A percentile compares a stretch with the other conserved stretches of the same genome.
These are phyloP conservation scores for Patiria miniata DNA, from an alignment of 35 echinoderm and acorn worm genomes.

Conservation along the genomic window DNA sequence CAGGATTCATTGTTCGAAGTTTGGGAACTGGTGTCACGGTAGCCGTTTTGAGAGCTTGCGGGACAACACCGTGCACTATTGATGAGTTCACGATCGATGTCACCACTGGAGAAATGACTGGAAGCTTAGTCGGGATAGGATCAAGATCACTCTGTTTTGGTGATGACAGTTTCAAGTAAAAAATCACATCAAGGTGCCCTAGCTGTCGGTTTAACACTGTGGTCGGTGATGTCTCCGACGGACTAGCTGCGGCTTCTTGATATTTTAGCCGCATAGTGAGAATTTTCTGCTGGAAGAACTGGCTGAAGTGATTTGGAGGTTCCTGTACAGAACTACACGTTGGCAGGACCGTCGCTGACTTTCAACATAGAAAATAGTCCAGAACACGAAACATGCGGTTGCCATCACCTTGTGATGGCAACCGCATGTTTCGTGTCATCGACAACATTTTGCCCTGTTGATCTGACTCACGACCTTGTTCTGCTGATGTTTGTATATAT, in stretches of 20 bases:
- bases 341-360: not conserved
- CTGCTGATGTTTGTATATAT: not conserved
- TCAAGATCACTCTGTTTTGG: not conserved
- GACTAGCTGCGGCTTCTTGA: not conserved
- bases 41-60: slow-evolving; percentile 38
- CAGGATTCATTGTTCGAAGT: too few relatives aligned
- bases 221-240: not conserved
- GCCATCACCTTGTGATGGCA: not conserved
- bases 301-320: not conserved
- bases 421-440: not conserved
- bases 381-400: not conserved
- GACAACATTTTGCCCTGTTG: not conserved
- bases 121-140: not conserved
- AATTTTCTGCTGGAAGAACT: not conserved
- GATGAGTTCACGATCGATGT: not conserved
- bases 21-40: too few relatives aligned
- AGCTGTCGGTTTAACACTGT: not conserved
- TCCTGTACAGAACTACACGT: not conserved
- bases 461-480: not conserved
- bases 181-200: too few relatives aligned
- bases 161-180: not conserved
- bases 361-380: not conserved
- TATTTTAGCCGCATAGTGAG: not conserved
- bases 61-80: slow-evolving; percentile 27
- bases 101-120: not conserved